These are phyloP conservation scores for Rhabditoides inermis DNA, from an alignment of 2,888 invertebrate species.

Conservation along the genomic window DNA sequence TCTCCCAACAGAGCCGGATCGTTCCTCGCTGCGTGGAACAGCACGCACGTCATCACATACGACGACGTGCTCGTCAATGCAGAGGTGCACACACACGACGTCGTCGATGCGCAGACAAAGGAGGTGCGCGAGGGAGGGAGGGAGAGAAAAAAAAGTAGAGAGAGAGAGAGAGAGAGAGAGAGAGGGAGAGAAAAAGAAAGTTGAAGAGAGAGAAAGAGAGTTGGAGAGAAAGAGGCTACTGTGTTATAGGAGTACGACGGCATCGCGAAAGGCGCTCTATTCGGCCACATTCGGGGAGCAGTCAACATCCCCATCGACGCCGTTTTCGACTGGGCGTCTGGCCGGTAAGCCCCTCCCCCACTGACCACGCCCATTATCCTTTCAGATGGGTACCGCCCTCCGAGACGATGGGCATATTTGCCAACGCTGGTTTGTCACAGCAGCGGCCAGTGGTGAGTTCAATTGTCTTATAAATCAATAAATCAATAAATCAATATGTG, in stretches of 20 bases:
- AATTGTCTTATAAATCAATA: neutral
- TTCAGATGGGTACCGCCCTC: too few species aligned
- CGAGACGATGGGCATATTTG: constrained; percentile 17
- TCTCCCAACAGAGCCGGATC: too few species aligned
- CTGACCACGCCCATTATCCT: too few species aligned
- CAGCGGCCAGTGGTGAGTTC: constrained; percentile 19
- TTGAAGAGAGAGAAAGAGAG: neutral
- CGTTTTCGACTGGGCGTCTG: constrained; percentile 20
- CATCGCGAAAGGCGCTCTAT: constrained; percentile 33
- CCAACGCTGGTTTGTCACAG: constrained; percentile 18
- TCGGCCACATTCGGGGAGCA: constrained; percentile 45
- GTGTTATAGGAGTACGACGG: constrained; percentile 31
- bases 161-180: neutral
- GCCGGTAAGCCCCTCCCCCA: neutral
- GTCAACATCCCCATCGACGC: constrained; percentile 43
- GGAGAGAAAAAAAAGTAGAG: too few species aligned
- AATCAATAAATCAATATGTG: neutral
- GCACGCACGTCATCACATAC: constrained; percentile 40
- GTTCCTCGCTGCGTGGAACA: constrained; percentile 44
- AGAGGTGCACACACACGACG: constrained; percentile 34
- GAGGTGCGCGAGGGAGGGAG: constrained; percentile 31
- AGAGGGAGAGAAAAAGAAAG: neutral
- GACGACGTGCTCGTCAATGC: constrained; percentile 46
- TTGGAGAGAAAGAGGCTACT: neutral
- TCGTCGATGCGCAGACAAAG: constrained; percentile 46